Percentiles rank a stretch among this genome's conserved stretches.
Conservation (phyloP, 2,113 vertebrate genomes). For the Acrocephalus arundinaceus region DNA sequence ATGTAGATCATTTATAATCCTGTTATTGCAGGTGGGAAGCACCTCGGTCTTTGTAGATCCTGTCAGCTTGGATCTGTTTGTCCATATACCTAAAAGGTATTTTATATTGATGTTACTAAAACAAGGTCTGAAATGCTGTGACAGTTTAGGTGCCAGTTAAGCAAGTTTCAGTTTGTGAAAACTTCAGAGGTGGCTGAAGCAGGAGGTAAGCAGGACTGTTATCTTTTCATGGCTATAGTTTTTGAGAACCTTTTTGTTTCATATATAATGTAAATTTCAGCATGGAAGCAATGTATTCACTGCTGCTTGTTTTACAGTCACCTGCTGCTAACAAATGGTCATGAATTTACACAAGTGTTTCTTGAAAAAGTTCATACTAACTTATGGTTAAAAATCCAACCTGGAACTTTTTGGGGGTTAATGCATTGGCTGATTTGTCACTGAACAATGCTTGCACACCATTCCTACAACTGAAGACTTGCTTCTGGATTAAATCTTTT, state of each 20-base stretch:
- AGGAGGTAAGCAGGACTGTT: not conserved
- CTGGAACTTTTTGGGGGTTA: not conserved
- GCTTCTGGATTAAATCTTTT: not conserved
- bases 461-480: not conserved
- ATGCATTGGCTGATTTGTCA: not conserved
- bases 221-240: not conserved
- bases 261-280: not conserved
- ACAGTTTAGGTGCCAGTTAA: not conserved
- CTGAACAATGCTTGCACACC: not conserved
- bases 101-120: not conserved
- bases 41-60: not conserved
- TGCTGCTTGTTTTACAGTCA: not conserved
- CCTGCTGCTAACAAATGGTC: not conserved
- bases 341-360: not conserved
- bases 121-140: not conserved
- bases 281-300: not conserved
- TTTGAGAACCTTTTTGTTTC: not conserved
- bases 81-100: not conserved
- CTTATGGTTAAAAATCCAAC: not conserved
- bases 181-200: not conserved
- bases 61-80: not conserved
- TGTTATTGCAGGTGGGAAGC: not conserved
- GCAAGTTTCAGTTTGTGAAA: not conserved
- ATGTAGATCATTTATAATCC: not conserved
- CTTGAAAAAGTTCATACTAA: not conserved